Conservation (phyloP, 2,888 invertebrate genomes). For the Aleiodes leptofemur region DNA sequence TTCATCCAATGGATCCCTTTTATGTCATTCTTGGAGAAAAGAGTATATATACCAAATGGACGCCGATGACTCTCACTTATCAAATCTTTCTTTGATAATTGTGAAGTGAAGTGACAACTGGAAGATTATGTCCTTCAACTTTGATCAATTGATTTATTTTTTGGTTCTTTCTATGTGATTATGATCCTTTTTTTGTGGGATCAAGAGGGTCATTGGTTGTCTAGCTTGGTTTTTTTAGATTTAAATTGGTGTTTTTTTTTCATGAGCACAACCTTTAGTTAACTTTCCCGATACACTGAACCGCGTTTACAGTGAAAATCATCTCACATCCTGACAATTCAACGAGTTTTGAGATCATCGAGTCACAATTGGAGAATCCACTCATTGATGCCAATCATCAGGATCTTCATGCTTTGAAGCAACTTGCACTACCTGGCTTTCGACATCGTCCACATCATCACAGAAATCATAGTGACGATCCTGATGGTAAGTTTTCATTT, state of each 20-base stretch:
- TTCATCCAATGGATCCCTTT: constrained; percentile 3
- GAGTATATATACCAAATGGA: constrained; percentile 19
- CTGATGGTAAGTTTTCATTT: constrained; percentile 65
- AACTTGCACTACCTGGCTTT: constrained; percentile 68
- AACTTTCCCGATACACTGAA: constrained; percentile 48
- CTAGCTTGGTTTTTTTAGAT: neutral
- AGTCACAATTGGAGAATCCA: constrained; percentile 79
- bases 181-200: neutral
- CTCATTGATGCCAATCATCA: constrained; percentile 78
- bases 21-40: constrained; percentile 2
- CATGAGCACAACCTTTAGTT: constrained; percentile 7
- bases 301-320: constrained; percentile 79
- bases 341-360: constrained; percentile 78
- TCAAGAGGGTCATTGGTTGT: constrained; percentile 9
- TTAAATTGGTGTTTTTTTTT: constrained; percentile 11
- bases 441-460: constrained; percentile 69
- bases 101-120: constrained; percentile 47
- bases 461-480: constrained; percentile 62
- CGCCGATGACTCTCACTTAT: constrained; percentile 52
- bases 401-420: constrained; percentile 76
- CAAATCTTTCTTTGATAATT: constrained; percentile 46
- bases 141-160: constrained; percentile 49
- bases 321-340: constrained; percentile 80
- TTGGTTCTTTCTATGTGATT: constrained; percentile 29
- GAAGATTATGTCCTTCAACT: constrained; percentile 39